Evolutionary conservation across 2,113 vertebrate species (phyloP).

Genomic region (Cololabis saira): DNA sequence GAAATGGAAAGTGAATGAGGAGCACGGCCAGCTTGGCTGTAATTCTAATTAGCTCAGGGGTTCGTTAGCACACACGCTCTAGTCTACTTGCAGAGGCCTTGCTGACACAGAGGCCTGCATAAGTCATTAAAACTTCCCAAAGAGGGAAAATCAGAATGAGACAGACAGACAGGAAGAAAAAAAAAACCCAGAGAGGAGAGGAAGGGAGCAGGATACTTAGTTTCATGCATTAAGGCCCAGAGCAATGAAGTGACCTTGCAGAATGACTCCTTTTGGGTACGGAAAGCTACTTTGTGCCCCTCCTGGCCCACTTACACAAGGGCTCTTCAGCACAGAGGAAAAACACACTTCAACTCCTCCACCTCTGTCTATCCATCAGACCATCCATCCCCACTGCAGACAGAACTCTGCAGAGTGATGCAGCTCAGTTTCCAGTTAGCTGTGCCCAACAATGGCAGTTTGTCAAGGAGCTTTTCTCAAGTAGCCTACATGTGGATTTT

Average conservation of each 20-base stretch:
- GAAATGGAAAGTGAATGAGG: conserved; percentile 62
- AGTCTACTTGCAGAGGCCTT: conserved; percentile 35
- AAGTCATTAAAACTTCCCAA: conserved; percentile 68
- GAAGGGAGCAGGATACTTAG: conserved; percentile 35
- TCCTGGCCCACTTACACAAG: conserved; percentile 69
- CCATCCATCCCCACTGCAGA: conserved; percentile 63
- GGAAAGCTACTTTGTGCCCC: conserved; percentile 72
- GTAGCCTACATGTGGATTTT: conserved; percentile 46
- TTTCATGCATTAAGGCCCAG: conserved; percentile 63
- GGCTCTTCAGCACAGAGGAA: conserved; percentile 60
- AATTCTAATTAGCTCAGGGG: conserved; percentile 75
- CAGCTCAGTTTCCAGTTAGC: conserved; percentile 48
- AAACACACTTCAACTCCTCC: conserved; percentile 48
- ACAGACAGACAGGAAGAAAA: conserved; percentile 23
- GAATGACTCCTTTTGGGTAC: conserved; percentile 69
- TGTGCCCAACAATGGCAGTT: conserved; percentile 33
- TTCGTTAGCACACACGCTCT: conserved; percentile 68
- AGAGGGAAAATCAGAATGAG: conserved; percentile 35
- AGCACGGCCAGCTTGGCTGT: conserved; percentile 61
- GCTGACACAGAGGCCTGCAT: conserved; percentile 57
- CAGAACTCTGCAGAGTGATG: conserved; percentile 39
- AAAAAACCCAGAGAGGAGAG: conserved; percentile 23
- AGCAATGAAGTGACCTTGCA: conserved; percentile 78
- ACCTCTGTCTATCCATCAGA: conserved; percentile 66
- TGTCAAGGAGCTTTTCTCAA: conserved; percentile 45